These are phyloP conservation scores for Cinclus cinclus DNA, from an alignment of 2,113 vertebrate species.

Conservation along the genomic window DNA sequence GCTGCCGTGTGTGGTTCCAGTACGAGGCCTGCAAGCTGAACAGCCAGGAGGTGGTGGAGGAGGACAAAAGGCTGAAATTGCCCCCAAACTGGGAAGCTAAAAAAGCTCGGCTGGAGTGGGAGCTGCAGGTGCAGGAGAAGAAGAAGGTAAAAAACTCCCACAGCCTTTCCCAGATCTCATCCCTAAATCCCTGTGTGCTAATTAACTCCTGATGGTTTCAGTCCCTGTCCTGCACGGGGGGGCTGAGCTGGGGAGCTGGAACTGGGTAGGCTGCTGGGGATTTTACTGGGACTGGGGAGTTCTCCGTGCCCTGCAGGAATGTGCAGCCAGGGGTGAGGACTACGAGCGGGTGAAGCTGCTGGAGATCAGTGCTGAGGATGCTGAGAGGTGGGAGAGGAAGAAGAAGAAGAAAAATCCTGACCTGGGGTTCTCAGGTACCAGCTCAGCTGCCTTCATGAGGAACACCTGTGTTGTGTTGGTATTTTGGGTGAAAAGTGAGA, in stretches of 20 bases:
- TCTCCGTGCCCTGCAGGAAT: slow-evolving; percentile 78
- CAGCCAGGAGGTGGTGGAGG: slow-evolving; percentile 92
- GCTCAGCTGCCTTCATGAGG: no score
- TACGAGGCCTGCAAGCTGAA: slow-evolving; percentile 95
- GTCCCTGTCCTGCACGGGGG: no score
- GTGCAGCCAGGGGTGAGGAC: slow-evolving; percentile 85
- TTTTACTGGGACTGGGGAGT: no score
- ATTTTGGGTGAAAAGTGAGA: rapidly evolving
- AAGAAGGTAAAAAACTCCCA: slow-evolving; percentile 79
- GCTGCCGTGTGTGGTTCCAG: slow-evolving; percentile 36
- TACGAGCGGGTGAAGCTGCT: slow-evolving; percentile 90
- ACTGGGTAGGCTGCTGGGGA: no score
- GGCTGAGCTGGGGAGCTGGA: no score
- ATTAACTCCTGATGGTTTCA: rapidly evolving
- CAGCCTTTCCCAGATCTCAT: no score
- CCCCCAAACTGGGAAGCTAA: slow-evolving; percentile 95
- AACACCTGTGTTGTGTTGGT: rapidly evolving
- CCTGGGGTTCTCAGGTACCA: slow-evolving; percentile 90
- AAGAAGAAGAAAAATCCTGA: slow-evolving; percentile 94
- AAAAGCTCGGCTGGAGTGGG: slow-evolving; percentile 92
- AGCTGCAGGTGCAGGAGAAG: slow-evolving; percentile 85
- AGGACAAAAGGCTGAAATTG: slow-evolving; percentile 90
- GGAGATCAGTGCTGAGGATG: slow-evolving; percentile 93
- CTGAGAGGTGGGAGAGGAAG: slow-evolving; percentile 92
- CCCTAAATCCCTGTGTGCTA: no score